phyloP scores from a whole-genome alignment of 2,113 vertebrate species.

The Quiscalus mexicanus region DNA sequence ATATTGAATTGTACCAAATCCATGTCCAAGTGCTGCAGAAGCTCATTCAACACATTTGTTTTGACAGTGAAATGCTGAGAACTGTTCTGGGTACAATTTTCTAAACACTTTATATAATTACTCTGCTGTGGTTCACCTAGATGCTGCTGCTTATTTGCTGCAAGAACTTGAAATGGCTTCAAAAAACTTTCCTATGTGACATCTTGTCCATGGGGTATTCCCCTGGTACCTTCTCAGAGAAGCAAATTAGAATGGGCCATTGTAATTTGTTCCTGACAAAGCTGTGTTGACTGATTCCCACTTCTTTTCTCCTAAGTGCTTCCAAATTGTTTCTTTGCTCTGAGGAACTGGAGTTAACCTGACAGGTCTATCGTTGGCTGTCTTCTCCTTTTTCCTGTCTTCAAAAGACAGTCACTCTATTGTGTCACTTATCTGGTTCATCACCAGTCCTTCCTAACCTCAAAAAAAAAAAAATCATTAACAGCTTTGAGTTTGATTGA shows the following conservation, averaged over 20 bases:
- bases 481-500: conserved; percentile 17
- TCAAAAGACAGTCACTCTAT: not conserved
- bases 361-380: not conserved
- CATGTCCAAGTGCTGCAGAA: not conserved
- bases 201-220: not conserved
- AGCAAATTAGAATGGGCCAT: not conserved
- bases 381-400: not conserved
- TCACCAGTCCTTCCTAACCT: not conserved
- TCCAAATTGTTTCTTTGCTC: conserved; percentile 15
- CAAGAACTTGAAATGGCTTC: not conserved
- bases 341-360: not conserved
- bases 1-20: not conserved
- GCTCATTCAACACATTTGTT: not conserved
- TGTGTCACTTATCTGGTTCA: not conserved
- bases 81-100: not conserved
- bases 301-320: not conserved
- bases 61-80: not conserved
- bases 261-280: not conserved
- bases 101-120: not conserved
- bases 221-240: not conserved
- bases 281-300: not conserved
- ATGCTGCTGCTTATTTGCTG: not conserved
- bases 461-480: not conserved
- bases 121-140: not conserved
- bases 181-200: not conserved